Base-by-base conservation (phyloP, 2,113 vertebrate species). In the Papio anubis region DNA sequence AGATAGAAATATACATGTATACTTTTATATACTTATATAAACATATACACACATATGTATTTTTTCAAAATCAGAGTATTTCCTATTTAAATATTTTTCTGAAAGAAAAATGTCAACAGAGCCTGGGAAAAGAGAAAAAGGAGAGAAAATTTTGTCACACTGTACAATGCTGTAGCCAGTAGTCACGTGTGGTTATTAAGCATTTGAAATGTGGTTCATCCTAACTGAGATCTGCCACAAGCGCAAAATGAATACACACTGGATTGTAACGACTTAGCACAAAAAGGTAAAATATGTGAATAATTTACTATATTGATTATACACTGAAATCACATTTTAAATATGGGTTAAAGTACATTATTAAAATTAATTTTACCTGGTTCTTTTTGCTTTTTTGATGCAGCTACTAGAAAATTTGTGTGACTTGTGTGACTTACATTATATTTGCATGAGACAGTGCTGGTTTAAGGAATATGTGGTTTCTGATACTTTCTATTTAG, bases 301-400 rank as follows among this genome's bases (percentile, higher is more conserved):
- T 21, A n/a, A 72, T 30, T 14, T 75, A 43, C 1, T 68, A 64
- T 45, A 21, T 48, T 68, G 78, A 72, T 17, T 23, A 38, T 72
- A 78, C 76, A 43, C 23, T 35, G 12, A 83, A 83, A 70, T 91
- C 38, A 57, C 38, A 78, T 45, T 96, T 93, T 90, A 90, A 43
- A 64, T 92, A 52, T 3, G 50, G 70, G 13, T 72, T 78, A 57
- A 83, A 78, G 20, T 38, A 27, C 4, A 48, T 64, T 27, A 89
- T 68, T 89, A 68, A 70, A 93, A 61, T 83, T 23, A 64, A 66
- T 93, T 92, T 82, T 7, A 72, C 14, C 1, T 93, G 55, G n/a
- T 40, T 32, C 10, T 66, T 79, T 92, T 70, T n/a, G 32, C 9
- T 43, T 45, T 61, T 73, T 55, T 27, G 38, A 70, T 30, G 3